These are phyloP conservation scores for Caenorhabditis briggsae DNA, from an alignment of 1,140 invertebrate species.

Conservation along the genomic window DNA sequence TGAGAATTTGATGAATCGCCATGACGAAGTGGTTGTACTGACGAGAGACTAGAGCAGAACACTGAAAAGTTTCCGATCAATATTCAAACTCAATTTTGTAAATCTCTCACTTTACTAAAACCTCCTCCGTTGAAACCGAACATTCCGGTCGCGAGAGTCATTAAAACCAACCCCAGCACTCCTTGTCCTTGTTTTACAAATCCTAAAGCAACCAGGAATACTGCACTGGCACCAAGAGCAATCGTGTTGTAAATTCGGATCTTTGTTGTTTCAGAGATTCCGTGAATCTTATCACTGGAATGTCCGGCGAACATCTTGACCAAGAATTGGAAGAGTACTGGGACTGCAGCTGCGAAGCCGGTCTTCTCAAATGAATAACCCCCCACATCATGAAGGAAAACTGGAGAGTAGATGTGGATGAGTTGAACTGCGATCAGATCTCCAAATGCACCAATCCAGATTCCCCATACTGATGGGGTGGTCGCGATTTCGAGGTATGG, in stretches of 20 bases:
- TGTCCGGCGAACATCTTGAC: conserved; percentile 70
- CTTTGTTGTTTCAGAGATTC: conserved; percentile 74
- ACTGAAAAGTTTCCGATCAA: conserved; percentile 19
- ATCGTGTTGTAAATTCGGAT: conserved; percentile 73
- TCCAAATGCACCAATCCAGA: conserved; percentile 68
- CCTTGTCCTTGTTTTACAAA: conserved; percentile 62
- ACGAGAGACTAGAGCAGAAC: conserved; percentile 68
- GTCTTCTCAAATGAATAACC: conserved; percentile 62
- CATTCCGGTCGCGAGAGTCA: conserved; percentile 48
- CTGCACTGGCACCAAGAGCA: conserved; percentile 71
- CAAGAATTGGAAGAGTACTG: conserved; percentile 64
- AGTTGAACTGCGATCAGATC: conserved; percentile 64
- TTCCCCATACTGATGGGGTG: conserved; percentile 65
- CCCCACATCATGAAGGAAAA: conserved; percentile 61
- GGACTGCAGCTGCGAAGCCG: conserved; percentile 64
- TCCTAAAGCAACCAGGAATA: conserved; percentile 70
- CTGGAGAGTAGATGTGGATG: conserved; percentile 63
- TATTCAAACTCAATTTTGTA: no score
- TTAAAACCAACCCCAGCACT: conserved; percentile 40
- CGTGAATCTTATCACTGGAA: conserved; percentile 67
- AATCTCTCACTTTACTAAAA: conserved; percentile 45
- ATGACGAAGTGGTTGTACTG: conserved; percentile 76
- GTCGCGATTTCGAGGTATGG: conserved; percentile 60
- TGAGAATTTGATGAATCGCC: conserved; percentile 74
- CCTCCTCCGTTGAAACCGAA: conserved; percentile 60